Evolutionary conservation across 2,113 vertebrate genomes (phyloP), one percentile per base, ranked within the genome.

Genomic region (Clarias gariepinus): DNA sequence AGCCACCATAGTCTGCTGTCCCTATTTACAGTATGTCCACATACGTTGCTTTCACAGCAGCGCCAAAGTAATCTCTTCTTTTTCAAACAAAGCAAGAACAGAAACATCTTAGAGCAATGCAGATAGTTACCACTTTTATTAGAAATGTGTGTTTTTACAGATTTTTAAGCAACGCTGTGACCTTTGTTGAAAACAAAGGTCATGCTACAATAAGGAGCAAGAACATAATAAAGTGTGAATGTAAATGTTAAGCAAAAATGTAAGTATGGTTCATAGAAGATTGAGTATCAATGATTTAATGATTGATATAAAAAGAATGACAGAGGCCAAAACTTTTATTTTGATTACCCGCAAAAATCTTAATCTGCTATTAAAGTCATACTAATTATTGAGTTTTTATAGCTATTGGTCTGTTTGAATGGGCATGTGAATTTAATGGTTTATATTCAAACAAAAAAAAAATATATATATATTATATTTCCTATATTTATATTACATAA

Each of bases 41-140:
- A 19, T 57, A 16, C 69, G 9, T 36, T 3, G 4, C 25, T 77
- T 81, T 77, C 71, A 82, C 58, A 77, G 30, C 19, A 58, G 28
- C 23, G 18, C 61, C 41, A 25, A 4, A 52, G 60, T 88, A 88
- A 86, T 87, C 89, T 86, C 74, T 68, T 80, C 78, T 87, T 87
- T 89, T 28, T 64, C 73, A 80, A 87, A 87, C 84, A 86, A 41
- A 66, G 74, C 30, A 83, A 77, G 71, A 30, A 12, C 66, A 66
- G n/a, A 33, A 77, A 78, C 41, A 30, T 36, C 15, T 18, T 52
- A 61, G 30, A 10, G 23, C 61, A 68, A 30, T 66, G 52, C 25
- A 57, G 33, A 60, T 41, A 81, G 64, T 13, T 7, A 23, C 28
- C 18, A 69, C 30, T 58, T 86, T 71, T n/a, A 58, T 58, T 71